Percentiles rank a stretch among this genome's conserved stretches.
phyloP scores from a whole-genome alignment of 2,797 vertebrate genomes.

The Gadopsis marmoratus region DNA sequence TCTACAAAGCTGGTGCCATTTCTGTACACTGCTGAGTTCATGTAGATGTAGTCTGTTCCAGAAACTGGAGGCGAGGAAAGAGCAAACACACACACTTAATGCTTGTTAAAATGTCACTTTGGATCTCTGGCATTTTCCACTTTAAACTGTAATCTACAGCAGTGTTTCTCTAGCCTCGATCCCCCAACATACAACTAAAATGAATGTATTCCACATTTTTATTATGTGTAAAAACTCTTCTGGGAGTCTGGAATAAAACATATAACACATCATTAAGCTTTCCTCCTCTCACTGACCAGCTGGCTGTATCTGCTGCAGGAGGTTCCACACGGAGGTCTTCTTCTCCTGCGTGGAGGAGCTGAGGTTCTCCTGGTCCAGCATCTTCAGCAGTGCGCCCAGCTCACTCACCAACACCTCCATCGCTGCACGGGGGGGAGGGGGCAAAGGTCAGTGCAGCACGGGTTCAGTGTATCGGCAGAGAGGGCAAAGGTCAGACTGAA shows the following conservation, averaged over 20 bases:
- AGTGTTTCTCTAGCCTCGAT: neutral
- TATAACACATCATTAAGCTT: neutral
- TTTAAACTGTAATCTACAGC: neutral
- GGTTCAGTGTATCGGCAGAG: slow-evolving; percentile 45
- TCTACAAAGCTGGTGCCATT: slow-evolving; percentile 99
- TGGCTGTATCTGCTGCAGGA: slow-evolving; percentile 93
- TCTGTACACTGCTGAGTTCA: slow-evolving; percentile 93
- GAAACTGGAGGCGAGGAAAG: slow-evolving; percentile 81
- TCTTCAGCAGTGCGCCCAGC: slow-evolving; percentile 91
- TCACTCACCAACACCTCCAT: slow-evolving; percentile 96
- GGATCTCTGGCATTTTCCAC: neutral
- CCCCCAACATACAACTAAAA: neutral
- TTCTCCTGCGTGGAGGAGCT: slow-evolving; percentile 93
- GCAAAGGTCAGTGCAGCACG: slow-evolving; percentile 40
- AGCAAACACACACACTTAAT: neutral
- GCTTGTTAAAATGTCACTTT: neutral
- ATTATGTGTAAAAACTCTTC: neutral
- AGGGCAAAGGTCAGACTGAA: slow-evolving; percentile 63
- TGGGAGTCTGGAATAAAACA: neutral
- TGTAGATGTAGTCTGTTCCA: slow-evolving; percentile 91
- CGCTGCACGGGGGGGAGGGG: slow-evolving; percentile 76
- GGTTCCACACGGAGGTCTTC: slow-evolving; percentile 91
- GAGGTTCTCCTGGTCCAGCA: slow-evolving; percentile 96
- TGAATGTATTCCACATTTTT: neutral
- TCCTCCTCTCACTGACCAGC: slow-evolving; percentile 77